Evolutionary conservation across 2,797 vertebrate species (phyloP), one percentile per base, ranked within the genome.

Genomic region (Gouania willdenowi): DNA sequence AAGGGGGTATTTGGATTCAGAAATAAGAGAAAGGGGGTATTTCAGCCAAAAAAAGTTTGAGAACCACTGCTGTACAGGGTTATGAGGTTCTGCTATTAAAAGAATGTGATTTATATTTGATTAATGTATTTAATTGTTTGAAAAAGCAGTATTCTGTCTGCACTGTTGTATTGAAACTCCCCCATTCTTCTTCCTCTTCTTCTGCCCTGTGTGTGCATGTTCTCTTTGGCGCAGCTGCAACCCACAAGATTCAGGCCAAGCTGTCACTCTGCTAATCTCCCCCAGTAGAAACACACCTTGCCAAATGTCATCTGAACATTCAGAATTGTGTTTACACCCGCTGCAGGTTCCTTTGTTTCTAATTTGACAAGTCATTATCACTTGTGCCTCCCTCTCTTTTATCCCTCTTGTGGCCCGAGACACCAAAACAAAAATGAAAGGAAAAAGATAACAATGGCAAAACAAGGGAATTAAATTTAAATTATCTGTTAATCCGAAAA

Each of bases 291-390:
- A 84, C 79, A 72, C 78, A 75, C 75, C 80, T 77, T 27, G 59
- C 70, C 75, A 81, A 85, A 84, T 83, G 84, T 83, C 81, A 82
- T 71, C 70, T 37, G 71, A 84, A 83, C 81, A 85, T 67, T 67
- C 66, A 2, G 51, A 67, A 81, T 79, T 80, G 74, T 87, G 83
- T 84, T 85, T 84, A 77, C 79, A 76, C 76, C 79, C 47, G 63
- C 74, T 81, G 81, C 74, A 74, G 81, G 82, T 86, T 85, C 75
- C 79, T 82, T 85, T 74, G 66, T 69, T 80, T 78, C 79, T 85
- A 83, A 86, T 83, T 81, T 86, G 82, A 81, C 79, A 85, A 83
- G 79, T 87, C 83, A 85, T 87, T 86, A 86, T 84, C 83, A 84
- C 71, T 67, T 54, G 27, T 71, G 74, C 71, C 80, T 53, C 63